Percentiles rank a stretch among this genome's conserved stretches.
Evolutionary conservation across 2,113 vertebrate genomes (phyloP).

Genomic region (Amblyornis subalaris): DNA sequence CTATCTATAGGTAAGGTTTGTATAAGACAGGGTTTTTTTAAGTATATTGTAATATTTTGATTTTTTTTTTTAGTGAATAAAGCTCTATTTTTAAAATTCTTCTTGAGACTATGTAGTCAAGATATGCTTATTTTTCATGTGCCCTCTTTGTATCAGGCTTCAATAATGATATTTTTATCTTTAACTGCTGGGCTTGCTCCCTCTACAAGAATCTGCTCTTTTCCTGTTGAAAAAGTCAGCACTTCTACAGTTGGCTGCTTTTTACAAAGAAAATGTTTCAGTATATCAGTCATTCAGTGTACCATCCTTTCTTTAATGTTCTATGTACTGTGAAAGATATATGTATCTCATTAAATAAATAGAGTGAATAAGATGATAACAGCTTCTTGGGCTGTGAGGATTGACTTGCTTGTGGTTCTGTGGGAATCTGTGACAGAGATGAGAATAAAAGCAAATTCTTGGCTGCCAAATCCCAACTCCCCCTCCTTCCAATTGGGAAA

Average conservation of each 20-base stretch:
- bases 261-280: constrained; percentile 35
- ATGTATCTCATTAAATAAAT: constrained; percentile 47
- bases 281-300: constrained; percentile 24
- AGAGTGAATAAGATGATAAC: constrained; percentile 9
- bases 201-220: neutral
- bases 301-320: constrained; percentile 16
- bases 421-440: constrained; percentile 23
- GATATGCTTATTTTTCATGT: neutral
- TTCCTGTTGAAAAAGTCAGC: constrained; percentile 40
- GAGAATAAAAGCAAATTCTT: constrained; percentile 30
- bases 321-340: constrained; percentile 18
- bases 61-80: neutral
- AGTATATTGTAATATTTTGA: neutral
- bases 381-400: constrained; percentile 13
- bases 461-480: neutral
- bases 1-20: neutral
- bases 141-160: neutral
- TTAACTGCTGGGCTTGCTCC: neutral
- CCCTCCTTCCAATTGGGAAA: constrained; percentile 16
- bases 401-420: constrained; percentile 10
- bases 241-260: constrained; percentile 32
- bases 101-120: neutral
- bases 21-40: neutral
- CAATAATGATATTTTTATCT: neutral
- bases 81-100: neutral